A percentile compares a stretch with the other conserved stretches of the same genome.
phyloP scores from a whole-genome alignment of 2,113 vertebrate genomes.

The Bagarius yarrelli region DNA sequence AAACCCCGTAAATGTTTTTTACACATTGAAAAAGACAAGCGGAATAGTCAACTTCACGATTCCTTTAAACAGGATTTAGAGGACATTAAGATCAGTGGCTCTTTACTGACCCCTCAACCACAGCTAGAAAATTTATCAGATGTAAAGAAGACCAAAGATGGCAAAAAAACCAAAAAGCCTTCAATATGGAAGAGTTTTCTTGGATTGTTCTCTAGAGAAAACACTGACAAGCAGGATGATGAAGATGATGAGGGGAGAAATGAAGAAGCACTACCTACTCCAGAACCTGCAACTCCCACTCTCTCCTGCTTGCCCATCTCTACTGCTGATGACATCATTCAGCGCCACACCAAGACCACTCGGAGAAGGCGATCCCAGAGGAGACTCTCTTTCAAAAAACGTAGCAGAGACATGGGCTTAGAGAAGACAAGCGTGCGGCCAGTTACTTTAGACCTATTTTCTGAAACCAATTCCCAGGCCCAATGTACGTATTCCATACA shows the following conservation, averaged over 20 bases:
- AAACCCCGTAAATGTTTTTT: constrained; percentile 16
- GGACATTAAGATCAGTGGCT: not conserved
- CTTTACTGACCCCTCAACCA: rapidly evolving
- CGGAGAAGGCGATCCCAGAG: constrained; percentile 63
- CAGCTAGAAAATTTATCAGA: not conserved
- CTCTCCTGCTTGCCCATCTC: constrained; percentile 46
- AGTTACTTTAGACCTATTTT: constrained; percentile 23
- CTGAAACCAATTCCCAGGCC: constrained; percentile 37
- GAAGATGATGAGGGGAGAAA: constrained; percentile 24
- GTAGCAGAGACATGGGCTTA: constrained; percentile 45
- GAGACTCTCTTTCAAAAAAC: constrained; percentile 46
- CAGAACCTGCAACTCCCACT: not conserved
- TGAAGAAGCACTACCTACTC: not conserved
- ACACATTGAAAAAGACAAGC: constrained; percentile 25
- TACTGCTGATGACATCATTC: not conserved
- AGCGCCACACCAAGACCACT: constrained; percentile 49
- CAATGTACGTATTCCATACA: constrained; percentile 53
- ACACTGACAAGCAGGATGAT: constrained; percentile 72
- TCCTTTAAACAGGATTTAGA: not conserved
- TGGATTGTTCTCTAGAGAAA: constrained; percentile 68
- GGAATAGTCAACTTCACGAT: not conserved
- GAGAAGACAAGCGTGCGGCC: constrained; percentile 13
- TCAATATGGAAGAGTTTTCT: constrained; percentile 71
- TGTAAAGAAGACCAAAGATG: constrained; percentile 57
- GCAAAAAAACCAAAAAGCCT: constrained; percentile 64